phyloP scores from a whole-genome alignment of 37 sponge, comb jelly and placozoan genomes.

The Halisarca cf. caerulea region DNA sequence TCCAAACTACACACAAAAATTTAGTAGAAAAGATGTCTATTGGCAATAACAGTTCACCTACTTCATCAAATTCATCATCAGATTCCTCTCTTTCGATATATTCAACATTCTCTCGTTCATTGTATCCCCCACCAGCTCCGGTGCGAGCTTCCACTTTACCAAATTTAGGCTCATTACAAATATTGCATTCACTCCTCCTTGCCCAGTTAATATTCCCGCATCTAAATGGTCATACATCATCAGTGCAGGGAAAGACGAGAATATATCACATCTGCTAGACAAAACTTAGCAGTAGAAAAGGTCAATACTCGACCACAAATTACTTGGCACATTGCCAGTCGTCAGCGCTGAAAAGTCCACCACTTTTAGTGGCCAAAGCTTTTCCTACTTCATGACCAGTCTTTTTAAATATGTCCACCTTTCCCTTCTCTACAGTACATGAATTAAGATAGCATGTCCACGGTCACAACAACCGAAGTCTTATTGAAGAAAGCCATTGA shows the following conservation, averaged over 20 bases:
- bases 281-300: not conserved
- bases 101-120: constrained; percentile 92
- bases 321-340: constrained; percentile 97
- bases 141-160: constrained; percentile 93
- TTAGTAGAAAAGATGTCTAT: not conserved
- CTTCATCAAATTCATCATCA: constrained; percentile 97
- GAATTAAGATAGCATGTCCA: no score
- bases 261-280: not conserved
- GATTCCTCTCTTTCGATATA: constrained; percentile 86
- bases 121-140: constrained; percentile 95
- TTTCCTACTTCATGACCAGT: constrained; percentile 90
- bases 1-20: constrained; percentile 66
- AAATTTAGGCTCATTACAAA: constrained; percentile 91
- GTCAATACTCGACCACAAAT: not conserved
- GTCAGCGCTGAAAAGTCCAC: constrained; percentile 96
- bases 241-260: not conserved
- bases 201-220: constrained; percentile 99
- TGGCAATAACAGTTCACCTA: constrained; percentile 15
- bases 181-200: constrained; percentile 88
- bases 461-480: not conserved
- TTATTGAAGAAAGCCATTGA: not conserved
- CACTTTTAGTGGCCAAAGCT: constrained; percentile 88
- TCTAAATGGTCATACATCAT: constrained; percentile 29
- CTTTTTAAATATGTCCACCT: constrained; percentile 79
- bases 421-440: constrained; percentile 58